Conservation (phyloP, 2,797 vertebrate species). For the Chelmon rostratus region DNA sequence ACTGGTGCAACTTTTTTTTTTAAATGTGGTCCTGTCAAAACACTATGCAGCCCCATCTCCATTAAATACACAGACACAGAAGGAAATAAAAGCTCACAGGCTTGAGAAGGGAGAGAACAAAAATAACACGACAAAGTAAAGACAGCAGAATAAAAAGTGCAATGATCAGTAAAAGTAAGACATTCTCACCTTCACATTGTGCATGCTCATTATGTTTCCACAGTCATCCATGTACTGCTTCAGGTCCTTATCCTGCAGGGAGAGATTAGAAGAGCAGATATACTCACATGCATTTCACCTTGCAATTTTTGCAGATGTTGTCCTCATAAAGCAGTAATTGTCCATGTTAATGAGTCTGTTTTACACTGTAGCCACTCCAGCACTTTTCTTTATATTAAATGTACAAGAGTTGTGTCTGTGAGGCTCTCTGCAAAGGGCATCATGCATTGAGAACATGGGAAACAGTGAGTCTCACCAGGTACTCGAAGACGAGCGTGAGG, state of each 20-base stretch:
- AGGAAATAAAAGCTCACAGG: not conserved
- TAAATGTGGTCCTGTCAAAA: not conserved
- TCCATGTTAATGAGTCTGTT: not conserved
- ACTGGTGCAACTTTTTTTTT: not conserved
- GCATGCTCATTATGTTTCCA: constrained; percentile 99
- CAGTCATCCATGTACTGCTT: constrained; percentile 99
- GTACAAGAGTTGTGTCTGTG: not conserved
- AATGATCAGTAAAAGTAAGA: not conserved
- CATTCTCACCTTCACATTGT: constrained; percentile 95
- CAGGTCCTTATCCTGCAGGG: constrained; percentile 94
- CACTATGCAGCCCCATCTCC: not conserved
- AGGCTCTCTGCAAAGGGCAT: not conserved
- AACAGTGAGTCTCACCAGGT: constrained; percentile 89
- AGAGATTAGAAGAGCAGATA: too few relatives aligned
- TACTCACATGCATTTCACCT: too few relatives aligned
- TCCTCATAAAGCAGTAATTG: not conserved
- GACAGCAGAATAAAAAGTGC: not conserved
- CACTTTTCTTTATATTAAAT: not conserved
- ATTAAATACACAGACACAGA: not conserved
- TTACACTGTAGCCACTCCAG: too few relatives aligned
- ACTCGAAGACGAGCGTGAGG: constrained; percentile 98
- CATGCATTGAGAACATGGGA: not conserved
- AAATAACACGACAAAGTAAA: not conserved
- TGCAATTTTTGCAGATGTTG: too few relatives aligned
- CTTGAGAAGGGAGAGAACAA: too few relatives aligned